Evolutionary conservation across 2,113 vertebrate species (phyloP).

Genomic region (Tenrec ecaudatus): DNA sequence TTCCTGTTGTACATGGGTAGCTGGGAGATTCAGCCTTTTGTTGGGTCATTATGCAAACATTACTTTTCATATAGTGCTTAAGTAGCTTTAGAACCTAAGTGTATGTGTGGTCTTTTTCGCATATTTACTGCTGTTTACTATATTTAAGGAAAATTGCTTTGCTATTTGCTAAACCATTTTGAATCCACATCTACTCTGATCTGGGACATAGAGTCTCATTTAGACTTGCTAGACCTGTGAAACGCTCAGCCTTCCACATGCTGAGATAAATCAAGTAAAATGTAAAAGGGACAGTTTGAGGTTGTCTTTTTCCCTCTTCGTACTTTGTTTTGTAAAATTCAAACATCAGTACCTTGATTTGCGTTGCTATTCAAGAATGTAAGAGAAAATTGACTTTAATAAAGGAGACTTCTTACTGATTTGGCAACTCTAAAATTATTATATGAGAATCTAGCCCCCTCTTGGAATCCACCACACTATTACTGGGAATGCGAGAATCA

Average conservation of each 20-base stretch:
- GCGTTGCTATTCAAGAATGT: background rate
- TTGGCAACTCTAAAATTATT: background rate
- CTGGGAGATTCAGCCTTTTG: background rate
- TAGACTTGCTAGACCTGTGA: background rate
- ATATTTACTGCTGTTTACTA: background rate
- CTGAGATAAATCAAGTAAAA: background rate
- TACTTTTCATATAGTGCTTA: background rate
- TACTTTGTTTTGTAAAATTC: background rate
- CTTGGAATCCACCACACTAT: background rate
- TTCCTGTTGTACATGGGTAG: background rate
- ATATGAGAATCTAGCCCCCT: background rate
- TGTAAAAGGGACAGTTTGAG: too few species aligned
- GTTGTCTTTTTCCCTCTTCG: background rate
- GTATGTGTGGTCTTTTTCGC: background rate
- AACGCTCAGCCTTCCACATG: background rate
- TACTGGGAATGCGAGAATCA: background rate
- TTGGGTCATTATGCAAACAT: background rate
- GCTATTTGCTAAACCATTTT: background rate
- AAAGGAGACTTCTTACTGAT: background rate
- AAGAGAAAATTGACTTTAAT: background rate
- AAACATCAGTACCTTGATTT: background rate
- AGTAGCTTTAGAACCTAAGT: background rate
- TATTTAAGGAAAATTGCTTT: background rate
- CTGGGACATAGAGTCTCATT: background rate
- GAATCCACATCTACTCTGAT: too few species aligned